Evolutionary conservation across 2,888 invertebrate species (phyloP), one percentile per base, ranked within the genome.

Genomic region (Apamea crenata): DNA sequence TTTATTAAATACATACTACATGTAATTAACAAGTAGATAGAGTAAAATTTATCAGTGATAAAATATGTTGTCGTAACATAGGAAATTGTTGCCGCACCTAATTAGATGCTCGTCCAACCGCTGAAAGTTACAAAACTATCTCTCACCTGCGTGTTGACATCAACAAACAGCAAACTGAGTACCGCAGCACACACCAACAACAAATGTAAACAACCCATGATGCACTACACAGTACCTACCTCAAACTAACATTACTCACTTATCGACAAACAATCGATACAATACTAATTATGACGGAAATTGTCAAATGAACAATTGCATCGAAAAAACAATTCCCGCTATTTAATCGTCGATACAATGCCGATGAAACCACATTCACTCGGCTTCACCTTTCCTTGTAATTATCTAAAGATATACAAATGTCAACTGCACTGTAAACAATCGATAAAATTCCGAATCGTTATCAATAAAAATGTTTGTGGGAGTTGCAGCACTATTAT

Each of bases 101-200:
- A 72, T 78, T 14, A 78, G 6, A 32, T 71, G 40, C 29, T 66
- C 74, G 29, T 59, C 25, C 29, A 6, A 66, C 32, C 21, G n/a
- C 81, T 77, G 74, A 75, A 85, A 85, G 29, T 67, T 44, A 69
- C 53, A 32, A 77, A 80, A 78, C 44, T 36, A 36, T 72, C 71
- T 87, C 94, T 94, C 83, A 94, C 95, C 94, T 94, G 91, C 25
- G 92, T 91, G 32, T 87, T 81, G 65, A 90, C 91, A 53, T 88
- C 86, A 69, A 89, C 90, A 29, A 93, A 88, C 88, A 89, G 92
- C 78, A 92, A 83, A 82, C 91, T 91, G 66, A 91, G 82, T 78
- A 94, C 85, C 75, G 91, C 87, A 79, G 91, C 93, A 91, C 93
- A 93, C 92, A 93, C 89, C 82, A 91, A 89, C 85, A 93, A 90